Evolutionary conservation across 1,140 invertebrate genomes (phyloP).

Genomic region (Drosophila ambigua): DNA sequence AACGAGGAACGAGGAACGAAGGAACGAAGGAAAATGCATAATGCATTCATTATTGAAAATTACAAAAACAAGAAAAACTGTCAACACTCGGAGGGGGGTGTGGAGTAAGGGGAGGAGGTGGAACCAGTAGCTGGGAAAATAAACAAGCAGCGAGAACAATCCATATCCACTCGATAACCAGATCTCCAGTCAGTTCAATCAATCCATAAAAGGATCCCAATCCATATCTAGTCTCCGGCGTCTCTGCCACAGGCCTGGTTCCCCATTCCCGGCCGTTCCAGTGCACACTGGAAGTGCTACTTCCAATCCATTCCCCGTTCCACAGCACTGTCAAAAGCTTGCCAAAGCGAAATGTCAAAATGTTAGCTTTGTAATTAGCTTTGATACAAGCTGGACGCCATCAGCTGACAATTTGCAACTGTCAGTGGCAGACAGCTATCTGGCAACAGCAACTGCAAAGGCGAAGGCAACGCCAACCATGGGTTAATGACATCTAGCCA

Average conservation of each 20-base stretch:
- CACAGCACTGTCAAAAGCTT: slow-evolving; percentile 41
- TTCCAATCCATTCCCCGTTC: slow-evolving; percentile 14
- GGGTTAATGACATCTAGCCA: slow-evolving; percentile 39
- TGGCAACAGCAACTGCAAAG: background rate
- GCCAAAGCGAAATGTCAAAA: slow-evolving; percentile 56
- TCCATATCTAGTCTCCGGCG: slow-evolving; percentile 23
- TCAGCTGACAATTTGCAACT: slow-evolving; percentile 62
- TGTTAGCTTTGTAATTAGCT: slow-evolving; percentile 63
- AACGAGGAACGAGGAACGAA: background rate
- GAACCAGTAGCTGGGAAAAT: slow-evolving; percentile 41
- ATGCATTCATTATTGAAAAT: slow-evolving; percentile 55
- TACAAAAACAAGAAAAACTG: slow-evolving; percentile 46
- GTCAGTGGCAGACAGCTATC: slow-evolving; percentile 34
- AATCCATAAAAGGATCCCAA: slow-evolving; percentile 32
- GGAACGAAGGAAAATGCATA: slow-evolving; percentile 33
- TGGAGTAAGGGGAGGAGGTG: background rate
- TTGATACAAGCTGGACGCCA: slow-evolving; percentile 4
- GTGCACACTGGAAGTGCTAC: background rate
- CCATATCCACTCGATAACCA: slow-evolving; percentile 24
- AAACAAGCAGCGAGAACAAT: slow-evolving; percentile 22
- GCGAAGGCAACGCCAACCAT: background rate
- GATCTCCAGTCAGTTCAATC: slow-evolving; percentile 19
- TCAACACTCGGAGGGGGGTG: slow-evolving; percentile 24
- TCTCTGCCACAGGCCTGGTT: slow-evolving; percentile 11
- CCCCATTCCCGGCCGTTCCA: slow-evolving; percentile 6